These are phyloP conservation scores for Desoria tigrina DNA, from an alignment of 2,888 invertebrate species.

Conservation along the genomic window DNA sequence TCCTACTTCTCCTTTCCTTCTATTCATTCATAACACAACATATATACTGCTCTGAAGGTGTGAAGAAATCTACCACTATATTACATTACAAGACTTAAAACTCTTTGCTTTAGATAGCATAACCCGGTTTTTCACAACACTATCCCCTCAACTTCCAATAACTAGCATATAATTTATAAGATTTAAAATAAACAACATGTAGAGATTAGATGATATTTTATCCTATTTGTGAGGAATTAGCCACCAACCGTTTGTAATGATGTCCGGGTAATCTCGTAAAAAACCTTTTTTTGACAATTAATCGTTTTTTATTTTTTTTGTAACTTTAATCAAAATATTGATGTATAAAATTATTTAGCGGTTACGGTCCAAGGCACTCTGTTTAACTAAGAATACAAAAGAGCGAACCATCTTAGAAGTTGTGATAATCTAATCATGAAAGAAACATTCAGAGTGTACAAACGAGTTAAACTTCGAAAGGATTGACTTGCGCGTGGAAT, in stretches of 20 bases:
- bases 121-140: conserved; percentile 33
- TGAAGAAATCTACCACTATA: background rate
- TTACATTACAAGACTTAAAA: too few species aligned
- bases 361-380: conserved; percentile 44
- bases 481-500: conserved; percentile 19
- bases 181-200: background rate
- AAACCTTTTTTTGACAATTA: background rate
- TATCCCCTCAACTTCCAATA: too few species aligned
- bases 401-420: background rate
- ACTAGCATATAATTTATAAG: too few species aligned
- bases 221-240: background rate
- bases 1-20: conserved; percentile 41
- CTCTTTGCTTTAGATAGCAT: conserved; percentile 9
- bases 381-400: conserved; percentile 23
- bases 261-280: background rate
- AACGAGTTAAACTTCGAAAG: background rate
- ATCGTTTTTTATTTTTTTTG: conserved; percentile 2
- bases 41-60: background rate
- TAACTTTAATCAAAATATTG: conserved; percentile 14
- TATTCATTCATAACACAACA: conserved; percentile 15
- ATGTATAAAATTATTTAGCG: conserved; percentile 42
- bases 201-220: background rate
- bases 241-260: background rate
- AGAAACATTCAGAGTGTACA: background rate
- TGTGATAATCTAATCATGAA: conserved; percentile 7